Evolutionary conservation across 2,113 vertebrate species (phyloP).

Genomic region (Oxygymnocypris stewartii): DNA sequence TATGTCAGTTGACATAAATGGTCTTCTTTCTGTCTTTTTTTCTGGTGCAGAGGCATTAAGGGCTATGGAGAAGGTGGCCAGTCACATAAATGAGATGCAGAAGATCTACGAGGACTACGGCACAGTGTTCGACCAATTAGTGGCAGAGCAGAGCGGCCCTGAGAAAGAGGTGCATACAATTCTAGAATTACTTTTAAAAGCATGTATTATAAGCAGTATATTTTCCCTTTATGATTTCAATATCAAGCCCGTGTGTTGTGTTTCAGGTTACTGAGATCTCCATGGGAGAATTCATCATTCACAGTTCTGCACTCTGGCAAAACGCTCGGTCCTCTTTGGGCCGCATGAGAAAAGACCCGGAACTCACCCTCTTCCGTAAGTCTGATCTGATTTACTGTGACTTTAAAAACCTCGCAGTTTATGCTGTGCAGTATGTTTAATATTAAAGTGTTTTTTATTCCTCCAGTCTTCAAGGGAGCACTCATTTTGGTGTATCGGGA

Average conservation of each 20-base stretch:
- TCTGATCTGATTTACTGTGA: slow-evolving; percentile 10
- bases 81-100: slow-evolving; percentile 92
- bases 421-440: neutral
- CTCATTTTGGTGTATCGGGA: slow-evolving; percentile 89
- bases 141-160: slow-evolving; percentile 83
- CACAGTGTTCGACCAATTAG: slow-evolving; percentile 86
- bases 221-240: neutral
- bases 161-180: slow-evolving; percentile 81
- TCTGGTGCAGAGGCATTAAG: slow-evolving; percentile 81
- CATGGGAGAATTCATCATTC: slow-evolving; percentile 87
- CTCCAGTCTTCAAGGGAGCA: slow-evolving; percentile 85
- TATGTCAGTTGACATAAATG: neutral
- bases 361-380: slow-evolving; percentile 90
- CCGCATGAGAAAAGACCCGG: slow-evolving; percentile 84
- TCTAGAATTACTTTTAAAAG: neutral
- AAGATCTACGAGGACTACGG: slow-evolving; percentile 90
- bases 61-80: slow-evolving; percentile 91
- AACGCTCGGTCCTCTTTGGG: slow-evolving; percentile 83
- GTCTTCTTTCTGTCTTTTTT: neutral
- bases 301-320: slow-evolving; percentile 82
- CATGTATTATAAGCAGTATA: neutral
- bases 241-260: neutral
- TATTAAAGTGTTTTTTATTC: slow-evolving; percentile 11
- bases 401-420: neutral
- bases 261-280: slow-evolving; percentile 86